phyloP scores from a whole-genome alignment of 2,797 vertebrate genomes.

The Trachops cirrhosus region DNA sequence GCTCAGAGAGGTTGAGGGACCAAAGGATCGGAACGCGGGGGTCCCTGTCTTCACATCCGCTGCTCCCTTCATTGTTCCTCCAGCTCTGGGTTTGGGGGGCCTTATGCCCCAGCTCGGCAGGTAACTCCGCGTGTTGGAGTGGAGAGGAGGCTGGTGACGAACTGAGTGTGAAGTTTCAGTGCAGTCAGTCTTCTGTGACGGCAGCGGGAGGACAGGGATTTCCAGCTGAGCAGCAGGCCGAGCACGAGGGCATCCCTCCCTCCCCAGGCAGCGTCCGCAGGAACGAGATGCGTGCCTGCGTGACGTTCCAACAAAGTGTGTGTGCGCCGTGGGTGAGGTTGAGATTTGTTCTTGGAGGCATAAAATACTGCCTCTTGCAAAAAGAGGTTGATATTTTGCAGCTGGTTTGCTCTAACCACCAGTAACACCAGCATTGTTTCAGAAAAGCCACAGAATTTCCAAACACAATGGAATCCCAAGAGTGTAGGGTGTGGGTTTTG shows the following conservation, averaged over 20 bases:
- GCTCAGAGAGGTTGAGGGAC: not conserved
- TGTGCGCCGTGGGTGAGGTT: not conserved
- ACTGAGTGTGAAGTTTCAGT: not conserved
- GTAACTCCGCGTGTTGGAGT: not conserved
- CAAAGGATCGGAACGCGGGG: not conserved
- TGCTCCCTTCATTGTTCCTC: not conserved
- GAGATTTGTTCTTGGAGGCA: not conserved
- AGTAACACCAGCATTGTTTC: slow-evolving; percentile 50
- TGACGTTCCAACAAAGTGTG: too few species aligned
- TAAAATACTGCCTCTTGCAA: not conserved
- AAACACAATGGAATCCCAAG: slow-evolving; percentile 54
- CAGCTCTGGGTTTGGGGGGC: not conserved
- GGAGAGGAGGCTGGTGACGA: not conserved
- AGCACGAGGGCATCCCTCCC: not conserved
- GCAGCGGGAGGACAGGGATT: not conserved
- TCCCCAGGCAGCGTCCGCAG: not conserved
- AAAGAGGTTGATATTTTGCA: not conserved
- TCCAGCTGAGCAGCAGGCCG: not conserved
- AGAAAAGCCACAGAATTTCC: slow-evolving; percentile 53
- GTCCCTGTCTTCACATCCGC: not conserved
- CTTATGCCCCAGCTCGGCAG: not conserved
- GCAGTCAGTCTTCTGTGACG: not conserved
- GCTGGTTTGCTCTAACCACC: slow-evolving; percentile 60
- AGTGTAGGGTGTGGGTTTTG: not conserved
- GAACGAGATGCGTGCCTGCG: fast-evolving